Evolutionary conservation across 2,888 invertebrate species (phyloP), one percentile per base, ranked within the genome.

Genomic region (Scaptomyza parva): DNA sequence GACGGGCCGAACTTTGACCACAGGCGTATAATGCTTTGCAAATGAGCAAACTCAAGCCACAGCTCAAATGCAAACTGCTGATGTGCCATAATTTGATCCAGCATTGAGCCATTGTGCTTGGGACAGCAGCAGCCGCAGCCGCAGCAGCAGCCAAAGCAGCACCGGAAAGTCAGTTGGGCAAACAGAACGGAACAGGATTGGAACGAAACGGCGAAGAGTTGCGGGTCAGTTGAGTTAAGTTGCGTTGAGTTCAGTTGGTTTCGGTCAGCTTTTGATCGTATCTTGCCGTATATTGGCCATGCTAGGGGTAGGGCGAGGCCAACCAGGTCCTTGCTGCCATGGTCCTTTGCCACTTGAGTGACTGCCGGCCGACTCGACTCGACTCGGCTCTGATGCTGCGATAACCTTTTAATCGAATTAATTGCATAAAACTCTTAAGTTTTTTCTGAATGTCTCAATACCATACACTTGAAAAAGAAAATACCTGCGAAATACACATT

Each of bases 351-450:
- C 54, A 26, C 30, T 65, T 37, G 41, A 28, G 11, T 37, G 44
- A 26, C 14, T 33, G 48, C 44, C n/a, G n/a, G n/a, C n/a, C n/a
- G n/a, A n/a, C n/a, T n/a, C n/a, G n/a, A n/a, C n/a, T n/a, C n/a
- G n/a, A n/a, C n/a, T n/a, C n/a, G 30, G 35, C 28, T 45, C 20
- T 7, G 57, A 30, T 24, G 67, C 48, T 52, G 55, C 63, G 60
- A 64, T 63, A 62, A 58, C 68, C 70, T 57, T 77, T 81, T 84
- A 81, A 84, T 81, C 85, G 72, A 84, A 73, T 81, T 81, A 81
- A 84, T 84, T 84, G 78, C 72, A 72, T 59, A 75, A 64, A 70
- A 72, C 71, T 72, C 61, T 55, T 26, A 58, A 64, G 47, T 61
- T 53, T 57, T 24, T 37, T 57, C 39, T 57, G 47, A 53, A 69